phyloP scores from a whole-genome alignment of 2,113 vertebrate species.

The Dascyllus trimaculatus region DNA sequence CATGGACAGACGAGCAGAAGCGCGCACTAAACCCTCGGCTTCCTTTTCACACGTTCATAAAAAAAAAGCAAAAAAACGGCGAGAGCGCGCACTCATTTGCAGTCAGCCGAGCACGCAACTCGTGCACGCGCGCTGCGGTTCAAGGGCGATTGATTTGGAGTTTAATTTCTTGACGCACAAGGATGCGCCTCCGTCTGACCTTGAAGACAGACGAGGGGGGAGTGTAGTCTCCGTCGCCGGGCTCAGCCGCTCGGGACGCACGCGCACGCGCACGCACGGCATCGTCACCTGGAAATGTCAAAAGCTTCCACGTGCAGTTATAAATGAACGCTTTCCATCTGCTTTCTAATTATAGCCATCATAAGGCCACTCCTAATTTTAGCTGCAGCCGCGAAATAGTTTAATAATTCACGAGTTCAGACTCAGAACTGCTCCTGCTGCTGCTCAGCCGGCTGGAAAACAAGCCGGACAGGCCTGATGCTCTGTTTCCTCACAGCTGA shows the following conservation, averaged over 20 bases:
- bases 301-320: slow-evolving; percentile 39
- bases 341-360: slow-evolving; percentile 75
- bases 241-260: slow-evolving; percentile 18
- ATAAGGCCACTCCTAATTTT: slow-evolving; percentile 70
- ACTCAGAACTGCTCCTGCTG: slow-evolving; percentile 50
- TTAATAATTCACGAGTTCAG: slow-evolving; percentile 77
- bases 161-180: slow-evolving; percentile 81
- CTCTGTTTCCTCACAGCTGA: neutral
- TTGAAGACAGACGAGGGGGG: slow-evolving; percentile 73
- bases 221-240: slow-evolving; percentile 62
- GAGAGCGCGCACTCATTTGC: neutral
- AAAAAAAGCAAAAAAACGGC: slow-evolving; percentile 13
- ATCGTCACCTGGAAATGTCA: slow-evolving; percentile 58
- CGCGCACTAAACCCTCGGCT: neutral
- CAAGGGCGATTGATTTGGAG: slow-evolving; percentile 83
- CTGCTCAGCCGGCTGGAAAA: slow-evolving; percentile 50
- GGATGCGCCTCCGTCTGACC: slow-evolving; percentile 78
- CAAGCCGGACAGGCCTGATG: slow-evolving; percentile 20
- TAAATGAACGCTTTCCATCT: slow-evolving; percentile 71
- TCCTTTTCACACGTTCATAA: slow-evolving; percentile 26
- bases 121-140: slow-evolving; percentile 43
- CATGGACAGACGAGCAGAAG: slow-evolving; percentile 29
- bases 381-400: slow-evolving; percentile 71
- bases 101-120: neutral
- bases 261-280: slow-evolving; percentile 18